These are phyloP conservation scores for Anticlea derivata DNA, from an alignment of 2,888 invertebrate genomes.

Conservation along the genomic window DNA sequence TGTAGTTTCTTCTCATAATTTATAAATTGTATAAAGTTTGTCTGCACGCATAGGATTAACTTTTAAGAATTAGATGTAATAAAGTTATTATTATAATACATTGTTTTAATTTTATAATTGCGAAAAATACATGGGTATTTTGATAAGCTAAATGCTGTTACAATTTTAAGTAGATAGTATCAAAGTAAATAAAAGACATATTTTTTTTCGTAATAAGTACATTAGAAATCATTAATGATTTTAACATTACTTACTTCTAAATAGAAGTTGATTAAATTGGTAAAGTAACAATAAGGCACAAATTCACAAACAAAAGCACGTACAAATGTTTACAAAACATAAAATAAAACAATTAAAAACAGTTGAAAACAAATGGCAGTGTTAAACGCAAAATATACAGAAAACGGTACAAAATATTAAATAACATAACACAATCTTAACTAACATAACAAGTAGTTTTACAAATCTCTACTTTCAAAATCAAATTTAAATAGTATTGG, in stretches of 20 bases:
- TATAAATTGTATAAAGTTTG: slow-evolving; percentile 71
- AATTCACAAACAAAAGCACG: not conserved
- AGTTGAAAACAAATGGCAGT: not conserved
- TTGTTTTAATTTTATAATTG: slow-evolving; percentile 31
- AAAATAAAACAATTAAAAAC: not conserved
- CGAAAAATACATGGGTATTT: not conserved
- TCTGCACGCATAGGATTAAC: slow-evolving; percentile 72
- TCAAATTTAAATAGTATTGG: not conserved
- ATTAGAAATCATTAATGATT: not conserved
- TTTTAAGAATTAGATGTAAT: slow-evolving; percentile 69
- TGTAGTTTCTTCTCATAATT: slow-evolving; percentile 49
- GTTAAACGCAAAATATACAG: slow-evolving; percentile 4
- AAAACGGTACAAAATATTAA: not conserved
- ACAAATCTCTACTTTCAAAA: slow-evolving; percentile 4
- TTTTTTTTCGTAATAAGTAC: too few relatives aligned
- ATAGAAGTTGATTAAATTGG: too few relatives aligned
- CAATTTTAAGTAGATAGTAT: not conserved
- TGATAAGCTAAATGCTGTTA: not conserved
- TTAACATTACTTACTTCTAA: too few relatives aligned
- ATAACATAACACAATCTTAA: not conserved
- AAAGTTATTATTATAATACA: slow-evolving; percentile 47
- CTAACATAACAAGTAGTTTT: slow-evolving; percentile 4
- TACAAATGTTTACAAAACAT: not conserved
- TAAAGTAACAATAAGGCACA: not conserved
- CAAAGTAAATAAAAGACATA: too few relatives aligned